These are phyloP conservation scores for Paramuricea clavata DNA, from an alignment of 92 coral and sea anemone species.

Conservation along the genomic window DNA sequence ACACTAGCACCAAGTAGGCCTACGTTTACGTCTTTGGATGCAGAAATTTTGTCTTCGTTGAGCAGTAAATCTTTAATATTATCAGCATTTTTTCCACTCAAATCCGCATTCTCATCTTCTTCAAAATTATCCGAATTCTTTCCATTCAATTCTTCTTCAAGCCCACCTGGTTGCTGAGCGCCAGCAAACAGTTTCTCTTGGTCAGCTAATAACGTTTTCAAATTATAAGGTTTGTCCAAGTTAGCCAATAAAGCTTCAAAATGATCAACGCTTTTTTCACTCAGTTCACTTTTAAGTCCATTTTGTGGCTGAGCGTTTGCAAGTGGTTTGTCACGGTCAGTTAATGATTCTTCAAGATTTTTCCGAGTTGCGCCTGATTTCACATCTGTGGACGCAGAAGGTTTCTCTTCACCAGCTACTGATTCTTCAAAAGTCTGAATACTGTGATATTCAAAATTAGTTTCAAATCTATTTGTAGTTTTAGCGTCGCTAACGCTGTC, in stretches of 20 bases:
- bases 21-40: constrained; percentile 4
- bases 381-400: background rate
- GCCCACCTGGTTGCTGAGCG: background rate
- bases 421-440: background rate
- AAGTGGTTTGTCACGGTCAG: no score
- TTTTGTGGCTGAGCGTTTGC: no score
- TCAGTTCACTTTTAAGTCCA: no score
- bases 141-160: background rate
- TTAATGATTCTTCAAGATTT: no score
- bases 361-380: background rate
- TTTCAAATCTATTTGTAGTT: background rate
- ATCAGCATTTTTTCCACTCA: background rate
- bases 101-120: background rate
- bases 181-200: background rate
- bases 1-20: constrained; percentile 2
- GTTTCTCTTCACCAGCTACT: background rate
- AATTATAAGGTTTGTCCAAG: background rate
- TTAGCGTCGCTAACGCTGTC: background rate
- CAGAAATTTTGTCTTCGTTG: background rate
- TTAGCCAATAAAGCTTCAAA: no score
- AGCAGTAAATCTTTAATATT: background rate
- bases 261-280: no score
- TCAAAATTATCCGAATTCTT: background rate
- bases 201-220: background rate
- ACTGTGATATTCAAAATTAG: no score